Evolutionary conservation across 2,113 vertebrate genomes (phyloP).

Genomic region (Cyanoliseus patagonus): DNA sequence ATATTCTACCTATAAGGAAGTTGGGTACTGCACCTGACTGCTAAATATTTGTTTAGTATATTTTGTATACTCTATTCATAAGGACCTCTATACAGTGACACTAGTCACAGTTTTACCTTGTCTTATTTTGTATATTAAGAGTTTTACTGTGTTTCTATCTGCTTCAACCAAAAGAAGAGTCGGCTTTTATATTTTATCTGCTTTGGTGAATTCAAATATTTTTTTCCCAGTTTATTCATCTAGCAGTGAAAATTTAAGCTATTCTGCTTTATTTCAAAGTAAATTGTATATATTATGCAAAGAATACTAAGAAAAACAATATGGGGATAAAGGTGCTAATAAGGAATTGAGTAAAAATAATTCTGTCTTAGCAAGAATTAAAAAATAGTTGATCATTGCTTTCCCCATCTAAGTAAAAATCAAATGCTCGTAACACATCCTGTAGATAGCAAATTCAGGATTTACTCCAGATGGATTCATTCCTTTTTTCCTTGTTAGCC

Average conservation of each 20-base stretch:
- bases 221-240: neutral
- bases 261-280: neutral
- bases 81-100: neutral
- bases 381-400: neutral
- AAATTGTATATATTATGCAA: neutral
- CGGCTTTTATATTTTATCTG: neutral
- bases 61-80: neutral
- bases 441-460: neutral
- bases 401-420: neutral
- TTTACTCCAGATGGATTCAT: neutral
- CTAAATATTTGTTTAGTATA: neutral
- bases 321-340: neutral
- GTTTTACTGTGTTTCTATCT: neutral
- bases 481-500: neutral
- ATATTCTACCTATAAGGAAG: neutral
- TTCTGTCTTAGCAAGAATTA: neutral
- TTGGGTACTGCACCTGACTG: neutral
- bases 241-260: neutral
- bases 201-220: neutral
- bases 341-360: neutral
- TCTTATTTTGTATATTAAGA: neutral
- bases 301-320: neutral
- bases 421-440: neutral
- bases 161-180: neutral
- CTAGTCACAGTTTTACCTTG: neutral